phyloP scores from a whole-genome alignment of 2,888 invertebrate species.

The Matsumyia berberina region DNA sequence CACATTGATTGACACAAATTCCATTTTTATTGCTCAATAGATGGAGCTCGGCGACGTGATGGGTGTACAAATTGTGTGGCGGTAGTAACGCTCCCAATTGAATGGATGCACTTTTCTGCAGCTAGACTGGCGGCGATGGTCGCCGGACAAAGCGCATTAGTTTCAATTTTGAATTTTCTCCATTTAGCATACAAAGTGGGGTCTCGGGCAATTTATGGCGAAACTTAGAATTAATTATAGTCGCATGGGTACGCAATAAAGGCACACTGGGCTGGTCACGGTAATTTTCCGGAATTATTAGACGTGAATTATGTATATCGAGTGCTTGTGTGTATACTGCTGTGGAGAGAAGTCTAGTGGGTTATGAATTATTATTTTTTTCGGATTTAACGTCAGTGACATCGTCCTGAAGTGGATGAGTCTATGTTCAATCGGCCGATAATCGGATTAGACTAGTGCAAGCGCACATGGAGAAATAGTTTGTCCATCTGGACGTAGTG shows the following conservation, averaged over 20 bases:
- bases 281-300: not conserved
- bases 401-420: too few species aligned
- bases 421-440: too few species aligned
- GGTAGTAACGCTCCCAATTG: conserved; percentile 69
- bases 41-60: conserved; percentile 68
- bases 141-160: conserved; percentile 75
- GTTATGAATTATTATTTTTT: too few species aligned
- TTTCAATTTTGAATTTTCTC: conserved; percentile 70
- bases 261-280: conserved; percentile 3
- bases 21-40: conserved; percentile 73
- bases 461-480: too few species aligned
- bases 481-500: too few species aligned
- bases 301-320: not conserved
- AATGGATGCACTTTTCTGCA: conserved; percentile 62
- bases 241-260: conserved; percentile 21
- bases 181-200: conserved; percentile 73
- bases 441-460: too few species aligned
- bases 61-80: conserved; percentile 59
- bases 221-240: conserved; percentile 65
- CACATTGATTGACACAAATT: conserved; percentile 72
- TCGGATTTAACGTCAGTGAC: too few species aligned
- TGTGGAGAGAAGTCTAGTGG: not conserved
- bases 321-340: too few species aligned
- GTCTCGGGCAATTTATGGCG: conserved; percentile 55
- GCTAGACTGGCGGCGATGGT: conserved; percentile 30